Conservation (phyloP, 2,797 vertebrate genomes). For the Pelochelys cantorii region DNA sequence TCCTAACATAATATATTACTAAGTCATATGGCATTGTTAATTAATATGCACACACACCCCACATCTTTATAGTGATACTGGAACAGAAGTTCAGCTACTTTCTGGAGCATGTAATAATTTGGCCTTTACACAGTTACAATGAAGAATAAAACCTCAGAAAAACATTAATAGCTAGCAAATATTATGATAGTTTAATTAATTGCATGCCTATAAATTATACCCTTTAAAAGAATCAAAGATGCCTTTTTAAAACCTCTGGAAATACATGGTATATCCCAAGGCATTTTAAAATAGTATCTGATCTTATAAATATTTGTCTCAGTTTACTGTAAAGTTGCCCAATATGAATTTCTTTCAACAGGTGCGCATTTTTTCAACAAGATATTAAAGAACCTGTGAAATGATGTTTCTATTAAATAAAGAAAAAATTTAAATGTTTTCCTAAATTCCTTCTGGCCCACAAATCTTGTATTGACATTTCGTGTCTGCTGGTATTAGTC, state of each 20-base stretch:
- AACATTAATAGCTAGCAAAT: background rate
- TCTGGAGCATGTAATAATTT: background rate
- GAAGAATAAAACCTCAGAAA: background rate
- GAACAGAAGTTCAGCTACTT: constrained; percentile 17
- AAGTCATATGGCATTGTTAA: background rate
- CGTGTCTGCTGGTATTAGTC: background rate
- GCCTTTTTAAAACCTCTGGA: background rate
- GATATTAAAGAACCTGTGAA: fast-evolving
- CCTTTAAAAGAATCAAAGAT: background rate
- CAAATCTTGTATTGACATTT: constrained; percentile 12
- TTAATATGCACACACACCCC: background rate
- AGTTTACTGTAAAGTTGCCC: background rate
- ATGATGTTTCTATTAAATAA: constrained; percentile 33
- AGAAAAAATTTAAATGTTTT: background rate
- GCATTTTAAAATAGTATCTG: background rate
- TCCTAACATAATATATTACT: background rate
- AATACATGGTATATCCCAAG: background rate
- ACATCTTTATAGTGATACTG: background rate
- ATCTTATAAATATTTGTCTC: background rate
- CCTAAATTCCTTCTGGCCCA: background rate
- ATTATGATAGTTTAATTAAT: background rate
- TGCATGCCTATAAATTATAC: background rate
- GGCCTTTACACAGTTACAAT: background rate
- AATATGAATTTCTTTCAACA: fast-evolving
- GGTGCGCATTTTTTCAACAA: fast-evolving